Conservation (phyloP, 1,140 invertebrate species). For the Panagrolaimus sp. region DNA sequence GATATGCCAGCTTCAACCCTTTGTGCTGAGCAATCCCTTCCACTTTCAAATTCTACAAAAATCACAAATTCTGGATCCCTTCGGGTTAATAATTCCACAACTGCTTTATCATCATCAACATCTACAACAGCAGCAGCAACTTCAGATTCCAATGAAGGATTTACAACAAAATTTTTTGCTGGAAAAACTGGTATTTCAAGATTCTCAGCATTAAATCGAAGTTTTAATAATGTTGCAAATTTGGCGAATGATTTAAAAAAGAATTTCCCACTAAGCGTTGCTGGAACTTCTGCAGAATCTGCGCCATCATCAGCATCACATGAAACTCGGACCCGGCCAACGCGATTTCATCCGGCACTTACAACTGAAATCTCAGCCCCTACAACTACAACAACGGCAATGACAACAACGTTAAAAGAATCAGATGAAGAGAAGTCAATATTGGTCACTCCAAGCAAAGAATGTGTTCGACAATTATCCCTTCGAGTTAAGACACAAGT, state of each 20-base stretch:
- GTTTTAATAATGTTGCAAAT: slow-evolving; percentile 35
- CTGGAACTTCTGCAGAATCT: slow-evolving; percentile 10
- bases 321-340: background rate
- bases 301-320: background rate
- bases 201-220: slow-evolving; percentile 30
- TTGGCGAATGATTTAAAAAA: slow-evolving; percentile 27
- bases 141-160: background rate
- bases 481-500: slow-evolving; percentile 43
- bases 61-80: no score
- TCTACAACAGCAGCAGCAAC: background rate
- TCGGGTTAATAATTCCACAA: no score
- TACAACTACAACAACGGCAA: background rate
- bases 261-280: background rate
- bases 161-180: background rate
- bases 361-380: background rate
- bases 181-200: slow-evolving; percentile 17
- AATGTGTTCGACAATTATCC: slow-evolving; percentile 34
- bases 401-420: background rate
- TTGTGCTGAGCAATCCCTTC: no score
- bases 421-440: background rate
- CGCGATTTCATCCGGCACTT: background rate
- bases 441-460: background rate
- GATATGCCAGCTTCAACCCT: no score
- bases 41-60: no score
- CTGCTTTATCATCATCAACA: background rate